Base-by-base conservation (phyloP, 2,888 invertebrate genomes). In the Perithous albicinctus region DNA sequence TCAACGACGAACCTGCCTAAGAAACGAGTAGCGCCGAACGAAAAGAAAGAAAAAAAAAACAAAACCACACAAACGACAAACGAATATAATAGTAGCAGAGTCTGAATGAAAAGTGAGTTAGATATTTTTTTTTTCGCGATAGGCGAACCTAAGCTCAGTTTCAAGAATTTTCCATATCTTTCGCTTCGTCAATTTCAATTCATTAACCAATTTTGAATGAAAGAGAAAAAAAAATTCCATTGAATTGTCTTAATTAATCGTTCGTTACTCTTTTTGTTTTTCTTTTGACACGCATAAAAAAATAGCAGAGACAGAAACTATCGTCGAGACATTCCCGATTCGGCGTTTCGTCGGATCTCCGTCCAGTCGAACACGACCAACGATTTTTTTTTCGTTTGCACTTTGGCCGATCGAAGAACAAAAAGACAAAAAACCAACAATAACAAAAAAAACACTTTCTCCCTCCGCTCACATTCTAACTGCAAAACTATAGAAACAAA, bases 301-400 rank as follows among this genome's bases (percentile, higher is more conserved):
- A 59, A 75, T 67, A 43, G 64, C 41, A 75, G n/a, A 70, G 64
- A 78, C 74, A 74, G 63, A 80, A 80, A 83, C 69, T 74, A 78
- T 67, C 80, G 77, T 79, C 80, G 74, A 80, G 81, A 85, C 85
- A 85, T 85, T 85, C 84, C 85, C 79, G 79, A 83, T 80, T 82
- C 78, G 84, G 82, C 80, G 80, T 78, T 85, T 80, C 75, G 81
- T 78, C 81, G 81, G 77, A 83, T 81, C 83, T 83, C 83, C 85
- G 83, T 77, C 80, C 84, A 80, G 80, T 81, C 79, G 59, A 80
- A 61, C 64, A 72, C 80, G 77, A 81, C 80, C 67, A n/a, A 73
- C 67, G 72, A 59, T 64, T 59, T 29, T n/a, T n/a, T n/a, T n/a
- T 64, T 51, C 64, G 35, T 74, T 63, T 74, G 63, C 54, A 48